These are phyloP conservation scores for Beris morrisii DNA, from an alignment of 2,888 invertebrate genomes.

Conservation along the genomic window DNA sequence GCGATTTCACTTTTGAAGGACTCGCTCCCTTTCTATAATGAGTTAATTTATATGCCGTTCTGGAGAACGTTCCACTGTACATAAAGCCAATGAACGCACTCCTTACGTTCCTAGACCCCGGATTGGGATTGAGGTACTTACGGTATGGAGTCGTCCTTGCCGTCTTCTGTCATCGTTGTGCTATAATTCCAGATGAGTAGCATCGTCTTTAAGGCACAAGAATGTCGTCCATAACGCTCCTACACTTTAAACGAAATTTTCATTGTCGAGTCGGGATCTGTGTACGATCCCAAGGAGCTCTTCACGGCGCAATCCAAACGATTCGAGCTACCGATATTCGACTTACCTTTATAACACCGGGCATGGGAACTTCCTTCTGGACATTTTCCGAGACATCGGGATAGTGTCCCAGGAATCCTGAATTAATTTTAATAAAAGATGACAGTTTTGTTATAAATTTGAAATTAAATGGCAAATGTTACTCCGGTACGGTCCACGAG, in stretches of 20 bases:
- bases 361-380: background rate
- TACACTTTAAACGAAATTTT: background rate
- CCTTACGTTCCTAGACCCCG: too few relatives aligned
- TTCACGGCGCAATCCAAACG: background rate
- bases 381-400: constrained; percentile 1
- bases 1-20: background rate
- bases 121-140: too few relatives aligned
- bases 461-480: constrained; percentile 37
- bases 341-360: too few relatives aligned
- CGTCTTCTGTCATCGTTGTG: background rate
- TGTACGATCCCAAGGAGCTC: background rate
- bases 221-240: background rate
- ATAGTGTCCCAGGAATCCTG: background rate
- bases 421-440: constrained; percentile 38
- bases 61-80: constrained; percentile 2
- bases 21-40: constrained; percentile 12
- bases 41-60: constrained; percentile 24
- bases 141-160: background rate
- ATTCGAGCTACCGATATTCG: background rate
- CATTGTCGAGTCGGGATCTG: background rate
- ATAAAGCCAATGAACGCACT: background rate
- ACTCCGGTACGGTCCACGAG: constrained; percentile 19
- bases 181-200: constrained; percentile 3
- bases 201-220: too few relatives aligned
- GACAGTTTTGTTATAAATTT: constrained; percentile 36